These are phyloP conservation scores for Machimus rusticus DNA, from an alignment of 2,888 invertebrate genomes.

Conservation along the genomic window DNA sequence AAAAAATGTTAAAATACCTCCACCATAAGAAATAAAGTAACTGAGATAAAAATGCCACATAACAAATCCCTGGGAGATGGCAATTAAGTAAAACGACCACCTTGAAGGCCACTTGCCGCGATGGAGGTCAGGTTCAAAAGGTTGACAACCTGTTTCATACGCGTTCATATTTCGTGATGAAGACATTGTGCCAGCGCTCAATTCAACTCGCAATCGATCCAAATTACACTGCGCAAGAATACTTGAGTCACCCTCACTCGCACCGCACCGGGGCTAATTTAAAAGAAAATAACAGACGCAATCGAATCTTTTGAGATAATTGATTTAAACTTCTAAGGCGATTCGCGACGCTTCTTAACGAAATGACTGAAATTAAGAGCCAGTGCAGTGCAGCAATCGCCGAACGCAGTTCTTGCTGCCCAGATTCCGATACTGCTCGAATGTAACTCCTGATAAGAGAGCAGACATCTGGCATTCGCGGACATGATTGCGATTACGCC, in stretches of 20 bases:
- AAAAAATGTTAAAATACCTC: not conserved
- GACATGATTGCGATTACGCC: not conserved
- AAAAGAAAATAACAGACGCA: not conserved
- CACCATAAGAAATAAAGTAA: not conserved
- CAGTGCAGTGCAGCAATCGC: not conserved
- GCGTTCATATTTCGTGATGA: constrained; percentile 51
- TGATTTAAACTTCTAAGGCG: not conserved
- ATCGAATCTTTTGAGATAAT: not conserved
- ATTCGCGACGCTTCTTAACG: not conserved
- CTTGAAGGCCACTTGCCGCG: constrained; percentile 77
- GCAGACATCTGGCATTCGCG: not conserved
- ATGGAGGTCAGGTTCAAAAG: constrained; percentile 57
- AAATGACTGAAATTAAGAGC: not conserved
- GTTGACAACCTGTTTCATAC: constrained; percentile 58
- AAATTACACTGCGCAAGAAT: not conserved
- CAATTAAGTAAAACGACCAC: constrained; percentile 76
- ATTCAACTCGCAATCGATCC: not conserved
- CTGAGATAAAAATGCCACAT: not conserved
- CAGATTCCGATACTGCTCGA: not conserved
- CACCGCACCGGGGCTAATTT: not conserved
- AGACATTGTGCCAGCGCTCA: constrained; percentile 43
- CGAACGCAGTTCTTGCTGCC: not conserved
- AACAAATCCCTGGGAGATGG: not conserved
- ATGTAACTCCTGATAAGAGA: not conserved
- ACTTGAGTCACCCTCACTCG: not conserved